Percentiles rank a stretch among this genome's conserved stretches.
These are phyloP conservation scores for Pelvicachromis taeniatus DNA, from an alignment of 2,113 vertebrate genomes.

Conservation along the genomic window DNA sequence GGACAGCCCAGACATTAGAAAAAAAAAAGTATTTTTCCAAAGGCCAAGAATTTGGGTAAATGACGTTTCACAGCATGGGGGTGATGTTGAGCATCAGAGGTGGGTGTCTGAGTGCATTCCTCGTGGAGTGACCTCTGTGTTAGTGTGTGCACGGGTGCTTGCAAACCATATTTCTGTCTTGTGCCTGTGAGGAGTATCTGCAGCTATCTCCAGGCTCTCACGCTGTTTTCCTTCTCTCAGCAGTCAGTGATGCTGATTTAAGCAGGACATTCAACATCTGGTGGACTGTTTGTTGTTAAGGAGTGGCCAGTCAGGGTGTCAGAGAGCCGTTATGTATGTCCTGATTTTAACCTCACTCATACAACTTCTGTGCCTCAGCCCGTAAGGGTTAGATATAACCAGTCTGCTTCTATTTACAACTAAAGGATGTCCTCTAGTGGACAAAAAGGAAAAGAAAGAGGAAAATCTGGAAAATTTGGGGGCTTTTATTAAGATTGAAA, in stretches of 20 bases:
- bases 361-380: neutral
- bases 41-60: constrained; percentile 26
- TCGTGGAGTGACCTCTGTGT: neutral
- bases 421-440: constrained; percentile 18
- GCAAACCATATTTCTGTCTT: neutral
- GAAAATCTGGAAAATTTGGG: accelerated
- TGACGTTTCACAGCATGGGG: constrained; percentile 14
- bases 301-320: neutral
- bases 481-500: accelerated
- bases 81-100: neutral
- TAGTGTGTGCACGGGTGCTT: neutral
- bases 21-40: neutral
- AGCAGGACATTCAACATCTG: neutral
- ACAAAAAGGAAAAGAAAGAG: neutral
- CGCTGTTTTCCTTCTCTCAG: neutral
- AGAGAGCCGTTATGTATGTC: neutral
- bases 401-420: neutral
- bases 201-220: neutral
- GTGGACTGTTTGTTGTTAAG: neutral
- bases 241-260: constrained; percentile 3
- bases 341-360: neutral
- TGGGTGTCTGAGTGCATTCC: constrained; percentile 1
- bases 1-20: neutral
- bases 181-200: neutral
- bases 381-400: neutral